These are phyloP conservation scores for Bufotes viridis DNA, from an alignment of 2,797 vertebrate species.

Conservation along the genomic window DNA sequence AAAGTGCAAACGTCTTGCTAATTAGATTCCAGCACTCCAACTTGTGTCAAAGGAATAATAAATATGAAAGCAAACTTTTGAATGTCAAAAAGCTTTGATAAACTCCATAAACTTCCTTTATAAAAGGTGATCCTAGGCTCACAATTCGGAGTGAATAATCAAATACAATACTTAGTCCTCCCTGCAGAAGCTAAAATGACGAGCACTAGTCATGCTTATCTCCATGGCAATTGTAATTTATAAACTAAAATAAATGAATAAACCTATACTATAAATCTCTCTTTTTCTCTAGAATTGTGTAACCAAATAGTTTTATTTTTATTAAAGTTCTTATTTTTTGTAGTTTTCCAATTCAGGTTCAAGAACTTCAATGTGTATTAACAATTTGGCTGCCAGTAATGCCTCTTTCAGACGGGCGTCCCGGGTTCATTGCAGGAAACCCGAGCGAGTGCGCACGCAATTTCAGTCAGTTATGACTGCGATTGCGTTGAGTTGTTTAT, in stretches of 20 bases:
- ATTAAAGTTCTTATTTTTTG: not conserved
- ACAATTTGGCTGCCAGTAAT: no score
- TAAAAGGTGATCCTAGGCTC: constrained; percentile 36
- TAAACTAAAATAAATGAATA: not conserved
- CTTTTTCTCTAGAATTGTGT: not conserved
- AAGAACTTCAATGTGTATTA: no score
- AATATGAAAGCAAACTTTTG: constrained; percentile 62
- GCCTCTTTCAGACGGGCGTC: no score
- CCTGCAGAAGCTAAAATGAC: not conserved
- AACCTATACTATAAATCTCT: not conserved
- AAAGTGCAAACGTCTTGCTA: constrained; percentile 62
- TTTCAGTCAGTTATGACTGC: no score
- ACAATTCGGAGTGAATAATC: constrained; percentile 11
- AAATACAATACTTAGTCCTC: not conserved
- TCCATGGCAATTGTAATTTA: not conserved
- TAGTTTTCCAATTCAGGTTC: no score
- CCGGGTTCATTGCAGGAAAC: no score
- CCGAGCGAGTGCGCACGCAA: no score
- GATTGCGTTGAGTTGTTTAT: no score
- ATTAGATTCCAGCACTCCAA: constrained; percentile 58
- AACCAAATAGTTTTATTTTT: not conserved
- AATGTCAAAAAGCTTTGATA: constrained; percentile 62
- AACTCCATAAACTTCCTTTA: constrained; percentile 49
- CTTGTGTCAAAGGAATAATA: constrained; percentile 61
- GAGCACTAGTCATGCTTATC: not conserved